These are phyloP conservation scores for Esperia sulphurella DNA, from an alignment of 2,888 invertebrate species.

Conservation along the genomic window DNA sequence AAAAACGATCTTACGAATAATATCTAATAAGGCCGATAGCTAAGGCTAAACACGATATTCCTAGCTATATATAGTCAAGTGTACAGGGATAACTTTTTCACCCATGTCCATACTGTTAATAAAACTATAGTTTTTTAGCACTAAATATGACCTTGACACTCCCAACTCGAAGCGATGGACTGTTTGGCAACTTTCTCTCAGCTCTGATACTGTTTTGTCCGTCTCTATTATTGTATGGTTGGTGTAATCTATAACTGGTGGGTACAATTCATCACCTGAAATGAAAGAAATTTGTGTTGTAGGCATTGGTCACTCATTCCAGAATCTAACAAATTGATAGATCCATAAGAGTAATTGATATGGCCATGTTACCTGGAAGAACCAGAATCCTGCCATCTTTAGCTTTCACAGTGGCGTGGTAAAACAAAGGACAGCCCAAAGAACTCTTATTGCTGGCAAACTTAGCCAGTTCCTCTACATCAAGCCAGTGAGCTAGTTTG, in stretches of 20 bases:
- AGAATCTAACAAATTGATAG: too few species aligned
- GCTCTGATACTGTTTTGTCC: slow-evolving; percentile 53
- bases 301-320: too few species aligned
- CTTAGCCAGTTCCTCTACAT: slow-evolving; percentile 76
- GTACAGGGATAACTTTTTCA: slow-evolving; percentile 36
- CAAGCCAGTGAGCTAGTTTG: slow-evolving; percentile 76
- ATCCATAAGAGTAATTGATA: too few species aligned
- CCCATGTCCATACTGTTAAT: slow-evolving; percentile 65
- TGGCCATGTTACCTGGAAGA: slow-evolving; percentile 75
- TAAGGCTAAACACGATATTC: slow-evolving; percentile 41
- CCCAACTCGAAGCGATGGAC: slow-evolving; percentile 51
- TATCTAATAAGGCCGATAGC: slow-evolving; percentile 52
- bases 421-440: slow-evolving; percentile 71
- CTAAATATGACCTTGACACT: slow-evolving; percentile 24
- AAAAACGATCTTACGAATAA: slow-evolving; percentile 53
- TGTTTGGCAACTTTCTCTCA: slow-evolving; percentile 38
- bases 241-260: slow-evolving; percentile 55
- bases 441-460: slow-evolving; percentile 79
- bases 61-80: slow-evolving; percentile 19
- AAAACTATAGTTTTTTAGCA: slow-evolving; percentile 46
- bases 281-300: background rate
- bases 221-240: slow-evolving; percentile 28
- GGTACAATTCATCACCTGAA: slow-evolving; percentile 75
- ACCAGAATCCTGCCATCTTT: slow-evolving; percentile 79
- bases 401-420: slow-evolving; percentile 76